Percentiles rank a stretch among this genome's conserved stretches.
Evolutionary conservation across 2,113 vertebrate species (phyloP).

Genomic region (Monopterus albus): DNA sequence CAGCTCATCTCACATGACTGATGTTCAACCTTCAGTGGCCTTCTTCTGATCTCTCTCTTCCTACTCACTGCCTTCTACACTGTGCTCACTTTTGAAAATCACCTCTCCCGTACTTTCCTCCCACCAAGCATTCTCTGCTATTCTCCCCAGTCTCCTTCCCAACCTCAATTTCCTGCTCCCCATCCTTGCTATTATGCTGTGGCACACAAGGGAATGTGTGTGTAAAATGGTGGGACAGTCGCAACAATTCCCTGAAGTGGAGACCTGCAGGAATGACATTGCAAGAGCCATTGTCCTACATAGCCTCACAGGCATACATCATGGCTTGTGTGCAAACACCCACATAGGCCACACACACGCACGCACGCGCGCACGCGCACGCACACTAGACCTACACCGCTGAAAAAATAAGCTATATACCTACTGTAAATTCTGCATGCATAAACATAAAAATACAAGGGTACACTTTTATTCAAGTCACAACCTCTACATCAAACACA

Average conservation of each 20-base stretch:
- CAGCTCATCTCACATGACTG: conserved; percentile 56
- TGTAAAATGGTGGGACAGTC: conserved; percentile 1
- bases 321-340: conserved; percentile 9
- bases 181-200: conserved; percentile 38
- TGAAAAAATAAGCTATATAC: conserved; percentile 8
- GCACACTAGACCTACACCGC: too few relatives aligned
- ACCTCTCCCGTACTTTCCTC: not conserved
- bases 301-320: conserved; percentile 17
- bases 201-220: conserved; percentile 31
- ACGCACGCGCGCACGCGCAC: conserved; percentile 9
- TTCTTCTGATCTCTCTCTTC: conserved; percentile 1
- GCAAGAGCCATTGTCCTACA: conserved; percentile 40
- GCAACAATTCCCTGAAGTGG: conserved; percentile 46
- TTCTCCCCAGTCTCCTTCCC: conserved; percentile 36
- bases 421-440: conserved; percentile 48
- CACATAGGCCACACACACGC: not conserved
- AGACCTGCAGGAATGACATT: conserved; percentile 40
- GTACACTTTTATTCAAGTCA: conserved; percentile 47
- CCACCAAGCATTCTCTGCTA: not conserved
- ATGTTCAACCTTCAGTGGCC: conserved; percentile 43
- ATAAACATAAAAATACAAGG: conserved; percentile 42
- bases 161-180: conserved; percentile 58
- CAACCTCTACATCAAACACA: conserved; percentile 10
- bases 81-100: conserved; percentile 13
- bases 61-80: not conserved